Conservation (phyloP, 1,140 invertebrate genomes). For the Panagrolaimus sp. region DNA sequence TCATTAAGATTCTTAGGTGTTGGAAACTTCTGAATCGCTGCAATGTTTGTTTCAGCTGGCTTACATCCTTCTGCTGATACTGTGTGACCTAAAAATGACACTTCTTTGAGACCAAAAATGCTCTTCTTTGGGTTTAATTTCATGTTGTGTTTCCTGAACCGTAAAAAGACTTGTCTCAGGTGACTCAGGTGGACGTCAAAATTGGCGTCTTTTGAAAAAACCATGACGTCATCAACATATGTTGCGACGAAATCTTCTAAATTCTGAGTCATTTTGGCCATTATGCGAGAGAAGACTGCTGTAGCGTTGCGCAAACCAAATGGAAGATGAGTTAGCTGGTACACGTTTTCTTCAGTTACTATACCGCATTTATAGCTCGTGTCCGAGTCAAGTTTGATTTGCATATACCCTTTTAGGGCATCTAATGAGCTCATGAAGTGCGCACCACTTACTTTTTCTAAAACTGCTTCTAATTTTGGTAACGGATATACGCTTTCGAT, state of each 20-base stretch:
- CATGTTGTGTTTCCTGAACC: constrained; percentile 17
- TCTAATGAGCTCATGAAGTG: constrained; percentile 61
- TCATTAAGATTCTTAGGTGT: constrained; percentile 45
- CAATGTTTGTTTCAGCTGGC: constrained; percentile 46
- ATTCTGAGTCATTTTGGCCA: constrained; percentile 52
- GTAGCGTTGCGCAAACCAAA: constrained; percentile 28
- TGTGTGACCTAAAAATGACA: constrained; percentile 45
- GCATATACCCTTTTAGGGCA: constrained; percentile 61
- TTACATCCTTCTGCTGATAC: constrained; percentile 43
- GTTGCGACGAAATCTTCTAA: constrained; percentile 26
- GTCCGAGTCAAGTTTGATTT: constrained; percentile 52
- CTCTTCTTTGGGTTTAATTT: constrained; percentile 28
- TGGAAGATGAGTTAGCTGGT: constrained; percentile 24
- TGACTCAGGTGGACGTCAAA: constrained; percentile 14
- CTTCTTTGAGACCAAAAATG: constrained; percentile 20
- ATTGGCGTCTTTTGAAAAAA: constrained; percentile 21
- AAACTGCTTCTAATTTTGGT: constrained; percentile 60
- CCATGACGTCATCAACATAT: constrained; percentile 59
- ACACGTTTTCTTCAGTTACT: neutral
- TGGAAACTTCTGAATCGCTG: constrained; percentile 48
- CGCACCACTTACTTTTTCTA: constrained; percentile 58
- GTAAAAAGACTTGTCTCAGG: constrained; percentile 16
- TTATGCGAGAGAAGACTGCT: constrained; percentile 14
- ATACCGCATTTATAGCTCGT: constrained; percentile 23
- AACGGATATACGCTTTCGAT: constrained; percentile 62